Conservation (phyloP, 2,888 invertebrate species). For the Tipula confusa region DNA sequence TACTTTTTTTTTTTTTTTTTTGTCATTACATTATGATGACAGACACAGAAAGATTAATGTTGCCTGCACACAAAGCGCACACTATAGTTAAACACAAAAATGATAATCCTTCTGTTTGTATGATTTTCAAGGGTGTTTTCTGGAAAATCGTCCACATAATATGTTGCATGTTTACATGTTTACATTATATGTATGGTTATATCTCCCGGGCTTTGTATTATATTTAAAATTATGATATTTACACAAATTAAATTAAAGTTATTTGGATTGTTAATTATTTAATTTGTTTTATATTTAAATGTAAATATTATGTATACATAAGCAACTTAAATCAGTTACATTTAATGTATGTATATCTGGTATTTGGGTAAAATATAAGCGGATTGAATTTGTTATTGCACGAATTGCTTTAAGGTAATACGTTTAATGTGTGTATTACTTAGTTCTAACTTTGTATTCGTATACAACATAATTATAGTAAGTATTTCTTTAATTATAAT, state of each 20-base stretch:
- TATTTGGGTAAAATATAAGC: neutral
- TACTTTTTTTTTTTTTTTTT: too few relatives aligned
- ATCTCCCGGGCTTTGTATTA: neutral
- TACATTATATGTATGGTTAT: neutral
- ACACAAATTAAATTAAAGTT: neutral
- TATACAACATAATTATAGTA: too few relatives aligned
- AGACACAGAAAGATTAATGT: neutral
- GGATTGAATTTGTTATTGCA: too few relatives aligned
- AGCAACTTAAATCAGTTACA: neutral
- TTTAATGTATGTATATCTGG: neutral
- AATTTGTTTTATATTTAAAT: neutral
- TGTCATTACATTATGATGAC: neutral
- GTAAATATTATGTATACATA: too few relatives aligned
- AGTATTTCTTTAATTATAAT: too few relatives aligned
- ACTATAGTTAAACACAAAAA: neutral
- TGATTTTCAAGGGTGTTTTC: neutral
- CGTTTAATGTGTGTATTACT: too few relatives aligned
- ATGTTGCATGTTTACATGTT: constrained; percentile 5
- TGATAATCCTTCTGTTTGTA: neutral
- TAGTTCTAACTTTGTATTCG: too few relatives aligned
- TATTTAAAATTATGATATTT: neutral
- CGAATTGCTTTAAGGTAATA: too few relatives aligned
- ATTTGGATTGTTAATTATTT: neutral
- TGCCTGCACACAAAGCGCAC: neutral
- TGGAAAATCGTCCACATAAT: neutral